These are phyloP conservation scores for Phyllotreta striolata DNA, from an alignment of 2,888 invertebrate species.

Conservation along the genomic window DNA sequence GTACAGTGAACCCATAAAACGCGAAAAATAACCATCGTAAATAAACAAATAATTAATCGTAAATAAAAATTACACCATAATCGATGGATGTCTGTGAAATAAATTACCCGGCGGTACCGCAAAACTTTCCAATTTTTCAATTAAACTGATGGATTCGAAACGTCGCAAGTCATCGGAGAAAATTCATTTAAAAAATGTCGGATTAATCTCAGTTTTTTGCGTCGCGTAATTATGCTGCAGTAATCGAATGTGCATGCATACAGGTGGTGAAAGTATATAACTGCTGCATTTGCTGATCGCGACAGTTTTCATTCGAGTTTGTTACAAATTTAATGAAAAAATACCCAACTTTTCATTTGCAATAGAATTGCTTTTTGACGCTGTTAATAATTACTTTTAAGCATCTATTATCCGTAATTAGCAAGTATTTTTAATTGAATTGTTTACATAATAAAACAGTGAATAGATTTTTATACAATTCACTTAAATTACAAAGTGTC, in stretches of 20 bases:
- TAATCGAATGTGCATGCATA: conserved; percentile 13
- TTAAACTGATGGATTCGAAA: conserved; percentile 27
- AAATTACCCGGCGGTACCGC: conserved; percentile 15
- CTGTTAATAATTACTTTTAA: too few relatives aligned
- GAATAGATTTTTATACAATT: not conserved
- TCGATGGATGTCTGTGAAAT: conserved; percentile 11
- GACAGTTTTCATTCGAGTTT: conserved; percentile 18
- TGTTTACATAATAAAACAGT: too few relatives aligned
- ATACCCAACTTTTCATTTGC: too few relatives aligned
- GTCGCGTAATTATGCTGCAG: conserved; percentile 25
- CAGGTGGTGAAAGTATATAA: conserved; percentile 11
- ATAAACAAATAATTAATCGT: not conserved
- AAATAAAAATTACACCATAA: conserved; percentile 15
- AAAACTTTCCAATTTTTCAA: conserved; percentile 32
- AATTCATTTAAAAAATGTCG: conserved; percentile 29
- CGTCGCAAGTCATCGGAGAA: conserved; percentile 18
- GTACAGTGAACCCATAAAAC: too few relatives aligned
- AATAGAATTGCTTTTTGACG: too few relatives aligned
- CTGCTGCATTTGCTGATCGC: conserved; percentile 19
- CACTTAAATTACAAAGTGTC: too few relatives aligned
- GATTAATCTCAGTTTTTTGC: conserved; percentile 31
- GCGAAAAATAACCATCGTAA: too few relatives aligned
- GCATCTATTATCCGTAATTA: too few relatives aligned
- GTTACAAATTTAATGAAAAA: not conserved
- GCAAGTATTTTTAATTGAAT: too few relatives aligned